Evolutionary conservation across 2,797 vertebrate species (phyloP).

Genomic region (Macropodus opercularis): DNA sequence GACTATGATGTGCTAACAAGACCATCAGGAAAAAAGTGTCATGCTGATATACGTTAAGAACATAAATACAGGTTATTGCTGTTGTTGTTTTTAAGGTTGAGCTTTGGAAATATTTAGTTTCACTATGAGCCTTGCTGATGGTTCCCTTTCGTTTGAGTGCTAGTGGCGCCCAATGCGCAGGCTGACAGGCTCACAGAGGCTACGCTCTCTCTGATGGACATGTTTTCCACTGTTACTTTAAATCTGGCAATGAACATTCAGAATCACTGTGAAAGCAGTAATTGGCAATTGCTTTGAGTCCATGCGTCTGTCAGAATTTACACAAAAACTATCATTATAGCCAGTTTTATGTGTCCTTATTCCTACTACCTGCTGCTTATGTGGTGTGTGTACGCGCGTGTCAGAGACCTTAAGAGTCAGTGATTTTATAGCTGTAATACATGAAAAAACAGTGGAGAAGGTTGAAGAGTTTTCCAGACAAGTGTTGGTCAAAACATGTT

Average conservation of each 20-base stretch:
- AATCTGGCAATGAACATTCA: slow-evolving; percentile 10
- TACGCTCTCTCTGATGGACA: too few relatives aligned
- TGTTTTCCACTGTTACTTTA: not conserved
- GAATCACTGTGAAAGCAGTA: slow-evolving; percentile 3
- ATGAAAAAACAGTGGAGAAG: not conserved
- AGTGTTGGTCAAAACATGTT: slow-evolving; percentile 32
- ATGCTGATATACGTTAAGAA: too few relatives aligned
- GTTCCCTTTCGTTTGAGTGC: too few relatives aligned
- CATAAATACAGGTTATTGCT: too few relatives aligned
- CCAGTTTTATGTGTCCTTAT: slow-evolving; percentile 33
- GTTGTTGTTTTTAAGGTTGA: too few relatives aligned
- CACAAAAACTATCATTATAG: slow-evolving; percentile 13
- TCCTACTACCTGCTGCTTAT: slow-evolving; percentile 32
- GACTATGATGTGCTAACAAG: too few relatives aligned
- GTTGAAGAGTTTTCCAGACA: slow-evolving; percentile 6
- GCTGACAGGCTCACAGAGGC: too few relatives aligned
- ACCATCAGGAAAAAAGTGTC: too few relatives aligned
- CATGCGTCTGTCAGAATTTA: slow-evolving; percentile 26
- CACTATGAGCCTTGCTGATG: too few relatives aligned
- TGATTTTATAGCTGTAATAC: not conserved
- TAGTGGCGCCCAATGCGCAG: too few relatives aligned
- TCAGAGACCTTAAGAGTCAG: slow-evolving; percentile 9
- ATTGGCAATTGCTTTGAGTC: slow-evolving; percentile 21
- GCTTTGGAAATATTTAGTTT: too few relatives aligned
- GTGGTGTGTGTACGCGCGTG: slow-evolving; percentile 6